Conservation (phyloP, 1,140 invertebrate genomes). For the Piezodorus guildinii region DNA sequence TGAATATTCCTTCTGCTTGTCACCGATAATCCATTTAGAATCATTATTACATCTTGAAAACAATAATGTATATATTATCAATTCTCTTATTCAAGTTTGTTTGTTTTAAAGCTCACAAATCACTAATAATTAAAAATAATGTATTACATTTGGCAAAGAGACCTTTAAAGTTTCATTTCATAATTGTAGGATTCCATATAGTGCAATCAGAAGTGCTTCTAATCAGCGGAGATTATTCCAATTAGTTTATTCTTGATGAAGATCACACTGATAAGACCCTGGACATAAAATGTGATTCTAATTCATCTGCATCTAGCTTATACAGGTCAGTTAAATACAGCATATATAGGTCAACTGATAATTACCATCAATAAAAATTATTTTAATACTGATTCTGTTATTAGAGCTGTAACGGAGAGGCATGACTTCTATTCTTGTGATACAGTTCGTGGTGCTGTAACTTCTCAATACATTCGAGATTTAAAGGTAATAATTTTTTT, state of each 20-base stretch:
- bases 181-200: conserved; percentile 63
- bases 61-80: too few relatives aligned
- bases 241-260: conserved; percentile 55
- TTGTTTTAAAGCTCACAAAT: too few relatives aligned
- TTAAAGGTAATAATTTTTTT: conserved; percentile 47
- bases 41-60: too few relatives aligned
- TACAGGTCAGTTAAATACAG: conserved; percentile 37
- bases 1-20: too few relatives aligned
- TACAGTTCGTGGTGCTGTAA: conserved; percentile 74
- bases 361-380: not conserved
- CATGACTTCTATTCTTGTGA: conserved; percentile 87
- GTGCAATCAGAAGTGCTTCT: conserved; percentile 67
- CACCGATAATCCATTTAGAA: too few relatives aligned
- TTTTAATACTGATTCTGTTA: not conserved
- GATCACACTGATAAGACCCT: conserved; percentile 55
- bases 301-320: conserved; percentile 60
- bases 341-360: not conserved
- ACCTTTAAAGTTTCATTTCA: conserved; percentile 8
- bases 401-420: conserved; percentile 74
- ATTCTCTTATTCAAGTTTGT: too few relatives aligned
- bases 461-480: conserved; percentile 75
- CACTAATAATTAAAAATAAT: too few relatives aligned
- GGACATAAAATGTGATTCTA: conserved; percentile 68
- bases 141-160: too few relatives aligned
- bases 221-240: conserved; percentile 61